Percentiles rank a stretch among this genome's conserved stretches.
Conservation (phyloP, 2,888 invertebrate species). For the Abrostola triplasia region DNA sequence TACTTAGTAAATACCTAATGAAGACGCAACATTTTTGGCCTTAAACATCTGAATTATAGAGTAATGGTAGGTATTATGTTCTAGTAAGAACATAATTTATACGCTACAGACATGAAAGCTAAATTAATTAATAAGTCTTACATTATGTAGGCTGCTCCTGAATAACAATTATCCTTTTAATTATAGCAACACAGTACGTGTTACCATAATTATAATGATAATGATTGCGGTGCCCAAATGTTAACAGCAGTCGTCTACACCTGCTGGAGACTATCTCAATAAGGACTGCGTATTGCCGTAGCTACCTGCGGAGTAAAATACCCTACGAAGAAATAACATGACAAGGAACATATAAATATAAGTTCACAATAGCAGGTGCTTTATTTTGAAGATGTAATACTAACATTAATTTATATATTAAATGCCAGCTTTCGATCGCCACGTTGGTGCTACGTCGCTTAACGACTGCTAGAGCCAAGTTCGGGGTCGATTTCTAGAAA, state of each 20-base stretch:
- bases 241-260: slow-evolving; percentile 18
- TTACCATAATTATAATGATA: slow-evolving; percentile 3
- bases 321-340: not conserved
- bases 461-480: too few species aligned
- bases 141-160: not conserved
- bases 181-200: slow-evolving; percentile 2
- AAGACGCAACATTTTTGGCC: too few species aligned
- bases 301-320: slow-evolving; percentile 40
- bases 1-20: too few species aligned
- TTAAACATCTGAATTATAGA: too few species aligned
- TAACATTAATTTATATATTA: not conserved
- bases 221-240: slow-evolving; percentile 13
- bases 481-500: too few species aligned
- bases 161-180: not conserved
- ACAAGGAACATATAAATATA: slow-evolving; percentile 18
- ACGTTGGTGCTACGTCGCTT: not conserved
- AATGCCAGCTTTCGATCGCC: not conserved
- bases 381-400: not conserved
- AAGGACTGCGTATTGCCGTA: slow-evolving; percentile 28
- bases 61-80: too few species aligned
- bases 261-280: slow-evolving; percentile 38
- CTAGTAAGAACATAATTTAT: too few species aligned
- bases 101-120: not conserved
- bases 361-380: slow-evolving; percentile 25
- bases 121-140: not conserved